These are phyloP conservation scores for Muricea muricata DNA, from an alignment of 92 coral and sea anemone genomes.

Conservation along the genomic window DNA sequence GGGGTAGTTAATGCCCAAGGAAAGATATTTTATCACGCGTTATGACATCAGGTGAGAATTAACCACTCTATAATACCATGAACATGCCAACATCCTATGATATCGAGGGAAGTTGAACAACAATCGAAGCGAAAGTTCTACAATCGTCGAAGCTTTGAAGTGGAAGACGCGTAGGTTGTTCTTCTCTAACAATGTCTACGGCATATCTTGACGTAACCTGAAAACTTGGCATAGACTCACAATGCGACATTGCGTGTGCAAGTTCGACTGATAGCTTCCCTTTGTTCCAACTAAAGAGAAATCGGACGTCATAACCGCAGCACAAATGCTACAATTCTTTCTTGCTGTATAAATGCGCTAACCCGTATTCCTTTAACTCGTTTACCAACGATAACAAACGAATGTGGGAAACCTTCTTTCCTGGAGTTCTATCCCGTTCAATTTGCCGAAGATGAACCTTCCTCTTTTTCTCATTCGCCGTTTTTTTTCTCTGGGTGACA, in stretches of 20 bases:
- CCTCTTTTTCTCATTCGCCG: not conserved
- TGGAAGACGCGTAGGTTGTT: not conserved
- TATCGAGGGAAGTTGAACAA: not conserved
- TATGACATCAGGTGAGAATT: too few relatives aligned
- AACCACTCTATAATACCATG: too few relatives aligned
- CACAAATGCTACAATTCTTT: not conserved
- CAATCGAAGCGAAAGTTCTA: not conserved
- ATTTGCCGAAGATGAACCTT: not conserved
- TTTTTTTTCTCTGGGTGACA: slow-evolving; percentile 2
- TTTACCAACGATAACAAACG: not conserved
- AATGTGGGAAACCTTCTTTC: not conserved
- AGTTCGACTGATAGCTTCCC: not conserved
- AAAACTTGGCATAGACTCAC: not conserved
- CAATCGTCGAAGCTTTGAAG: not conserved
- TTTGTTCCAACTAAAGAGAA: not conserved
- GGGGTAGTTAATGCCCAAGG: too few relatives aligned
- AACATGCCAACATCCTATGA: too few relatives aligned
- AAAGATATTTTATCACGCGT: too few relatives aligned
- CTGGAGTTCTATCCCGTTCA: not conserved
- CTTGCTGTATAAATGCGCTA: not conserved
- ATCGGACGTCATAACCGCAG: not conserved
- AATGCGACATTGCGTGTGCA: not conserved
- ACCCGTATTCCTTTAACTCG: not conserved
- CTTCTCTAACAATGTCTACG: not conserved
- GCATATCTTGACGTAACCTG: not conserved